Conservation (phyloP, 64 coral and sea anemone genomes). For the Porites australiensis region DNA sequence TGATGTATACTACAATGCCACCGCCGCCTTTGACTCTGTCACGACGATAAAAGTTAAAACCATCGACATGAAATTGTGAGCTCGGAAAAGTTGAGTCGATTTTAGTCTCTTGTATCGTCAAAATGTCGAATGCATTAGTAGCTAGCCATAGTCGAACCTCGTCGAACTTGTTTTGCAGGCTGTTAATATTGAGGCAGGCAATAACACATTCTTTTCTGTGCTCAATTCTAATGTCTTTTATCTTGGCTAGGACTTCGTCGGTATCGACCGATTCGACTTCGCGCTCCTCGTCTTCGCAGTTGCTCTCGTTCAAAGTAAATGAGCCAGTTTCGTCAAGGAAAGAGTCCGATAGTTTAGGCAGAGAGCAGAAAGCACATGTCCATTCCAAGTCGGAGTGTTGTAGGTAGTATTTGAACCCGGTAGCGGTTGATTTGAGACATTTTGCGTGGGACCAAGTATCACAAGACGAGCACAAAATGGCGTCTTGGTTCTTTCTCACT, state of each 20-base stretch:
- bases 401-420: constrained; percentile 21
- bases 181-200: constrained; percentile 45
- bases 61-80: constrained; percentile 66
- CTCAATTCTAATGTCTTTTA: constrained; percentile 51
- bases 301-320: constrained; percentile 31
- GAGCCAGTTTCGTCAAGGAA: constrained; percentile 46
- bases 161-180: constrained; percentile 54
- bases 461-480: constrained; percentile 39
- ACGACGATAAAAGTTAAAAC: constrained; percentile 60
- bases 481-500: constrained; percentile 47
- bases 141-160: constrained; percentile 45
- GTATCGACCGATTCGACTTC: constrained; percentile 31
- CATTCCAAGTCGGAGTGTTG: constrained; percentile 27
- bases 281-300: not conserved
- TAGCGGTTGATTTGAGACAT: constrained; percentile 13
- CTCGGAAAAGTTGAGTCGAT: constrained; percentile 54
- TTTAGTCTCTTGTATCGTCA: constrained; percentile 60
- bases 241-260: constrained; percentile 2
- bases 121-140: constrained; percentile 35
- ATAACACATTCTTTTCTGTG: constrained; percentile 54
- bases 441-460: constrained; percentile 50
- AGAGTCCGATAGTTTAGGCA: constrained; percentile 49
- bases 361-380: constrained; percentile 45
- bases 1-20: constrained; percentile 58
- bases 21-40: constrained; percentile 57